These are phyloP conservation scores for Synanthedon myopaeformis DNA, from an alignment of 2,888 invertebrate species.

Conservation along the genomic window DNA sequence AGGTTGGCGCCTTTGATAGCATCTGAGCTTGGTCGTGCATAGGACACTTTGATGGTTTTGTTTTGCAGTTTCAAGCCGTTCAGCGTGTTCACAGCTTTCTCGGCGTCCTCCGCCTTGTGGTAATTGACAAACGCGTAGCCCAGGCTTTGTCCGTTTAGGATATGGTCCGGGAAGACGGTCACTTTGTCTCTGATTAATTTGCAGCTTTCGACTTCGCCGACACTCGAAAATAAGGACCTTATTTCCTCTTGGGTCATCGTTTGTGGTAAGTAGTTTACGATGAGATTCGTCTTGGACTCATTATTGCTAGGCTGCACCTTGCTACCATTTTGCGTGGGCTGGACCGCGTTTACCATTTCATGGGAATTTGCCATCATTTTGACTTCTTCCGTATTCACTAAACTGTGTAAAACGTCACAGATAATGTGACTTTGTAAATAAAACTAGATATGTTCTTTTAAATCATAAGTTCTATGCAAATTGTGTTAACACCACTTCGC, in stretches of 20 bases:
- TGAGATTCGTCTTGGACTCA: conserved; percentile 97
- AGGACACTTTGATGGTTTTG: conserved; percentile 92
- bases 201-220: conserved; percentile 97
- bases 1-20: conserved; percentile 95
- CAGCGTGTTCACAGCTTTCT: conserved; percentile 86
- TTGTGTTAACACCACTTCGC: conserved; percentile 59
- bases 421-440: conserved; percentile 26
- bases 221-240: conserved; percentile 91
- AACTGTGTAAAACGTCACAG: conserved; percentile 41
- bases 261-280: conserved; percentile 99
- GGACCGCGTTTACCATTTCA: conserved; percentile 65
- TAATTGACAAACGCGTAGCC: conserved; percentile 93
- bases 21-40: conserved; percentile 93
- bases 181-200: conserved; percentile 97
- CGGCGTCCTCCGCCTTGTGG: conserved; percentile 84
- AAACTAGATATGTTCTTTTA: conserved; percentile 34
- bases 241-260: conserved; percentile 99
- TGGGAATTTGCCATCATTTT: conserved; percentile 69
- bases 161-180: conserved; percentile 76
- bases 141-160: conserved; percentile 83
- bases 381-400: conserved; percentile 37
- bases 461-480: conserved; percentile 40
- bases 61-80: conserved; percentile 89
- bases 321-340: conserved; percentile 83
- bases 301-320: conserved; percentile 77